Evolutionary conservation across 2,797 vertebrate genomes (phyloP).

Genomic region (Podarcis siculus): DNA sequence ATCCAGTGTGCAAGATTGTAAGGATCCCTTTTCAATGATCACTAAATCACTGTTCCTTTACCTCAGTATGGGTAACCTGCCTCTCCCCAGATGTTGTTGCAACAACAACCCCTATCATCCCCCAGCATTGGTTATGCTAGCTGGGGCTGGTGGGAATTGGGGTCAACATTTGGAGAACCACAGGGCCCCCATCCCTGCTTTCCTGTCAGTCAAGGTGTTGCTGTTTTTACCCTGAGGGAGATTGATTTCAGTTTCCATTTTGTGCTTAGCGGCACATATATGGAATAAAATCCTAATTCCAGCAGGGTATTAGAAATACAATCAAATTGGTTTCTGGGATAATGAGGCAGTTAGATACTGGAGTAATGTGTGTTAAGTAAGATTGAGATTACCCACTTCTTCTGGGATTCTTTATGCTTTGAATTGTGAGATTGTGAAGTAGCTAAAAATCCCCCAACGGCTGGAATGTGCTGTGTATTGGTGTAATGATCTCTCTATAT

Average conservation of each 20-base stretch:
- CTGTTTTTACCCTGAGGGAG: neutral
- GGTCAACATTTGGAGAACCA: too few relatives aligned
- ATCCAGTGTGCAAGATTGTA: neutral
- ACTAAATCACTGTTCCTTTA: neutral
- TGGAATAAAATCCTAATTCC: neutral
- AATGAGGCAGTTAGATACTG: neutral
- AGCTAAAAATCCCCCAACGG: neutral
- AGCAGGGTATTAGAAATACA: neutral
- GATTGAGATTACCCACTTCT: too few relatives aligned
- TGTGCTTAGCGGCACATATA: neutral
- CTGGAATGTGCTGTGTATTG: neutral
- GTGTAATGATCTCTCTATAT: neutral
- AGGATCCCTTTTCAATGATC: neutral
- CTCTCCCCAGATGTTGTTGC: too few relatives aligned
- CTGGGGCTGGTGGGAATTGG: too few relatives aligned
- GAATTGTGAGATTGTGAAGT: neutral
- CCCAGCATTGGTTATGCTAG: too few relatives aligned
- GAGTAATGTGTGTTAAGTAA: neutral
- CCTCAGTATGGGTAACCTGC: too few relatives aligned
- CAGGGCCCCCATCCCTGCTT: too few relatives aligned
- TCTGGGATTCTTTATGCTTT: neutral
- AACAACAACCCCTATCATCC: too few relatives aligned
- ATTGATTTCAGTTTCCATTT: neutral
- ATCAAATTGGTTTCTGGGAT: neutral
- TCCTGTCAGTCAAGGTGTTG: too few relatives aligned